phyloP scores from a whole-genome alignment of 2,888 invertebrate species.

The Acronicta psi region DNA sequence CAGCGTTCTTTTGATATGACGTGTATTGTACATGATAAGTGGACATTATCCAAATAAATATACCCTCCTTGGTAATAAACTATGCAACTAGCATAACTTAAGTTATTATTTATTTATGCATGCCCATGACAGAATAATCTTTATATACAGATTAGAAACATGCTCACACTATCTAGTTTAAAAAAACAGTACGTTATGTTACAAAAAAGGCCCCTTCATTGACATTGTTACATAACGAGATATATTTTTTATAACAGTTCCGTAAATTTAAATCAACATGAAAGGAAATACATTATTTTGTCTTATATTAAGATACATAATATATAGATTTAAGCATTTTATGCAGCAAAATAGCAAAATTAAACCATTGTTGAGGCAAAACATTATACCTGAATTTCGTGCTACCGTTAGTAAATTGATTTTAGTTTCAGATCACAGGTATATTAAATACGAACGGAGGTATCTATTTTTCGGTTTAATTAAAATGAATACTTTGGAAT shows the following conservation, averaged over 20 bases:
- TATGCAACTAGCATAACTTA: too few relatives aligned
- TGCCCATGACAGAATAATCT: too few relatives aligned
- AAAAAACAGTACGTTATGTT: too few relatives aligned
- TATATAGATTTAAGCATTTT: background rate
- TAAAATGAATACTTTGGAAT: background rate
- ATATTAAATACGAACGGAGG: background rate
- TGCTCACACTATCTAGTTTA: background rate
- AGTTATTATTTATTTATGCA: too few relatives aligned
- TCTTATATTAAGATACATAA: background rate
- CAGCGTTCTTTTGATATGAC: too few relatives aligned
- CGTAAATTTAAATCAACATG: too few relatives aligned
- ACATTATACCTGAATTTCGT: background rate
- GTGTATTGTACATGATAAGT: too few relatives aligned
- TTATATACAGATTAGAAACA: too few relatives aligned
- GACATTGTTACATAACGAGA: constrained; percentile 11
- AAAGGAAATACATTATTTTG: background rate
- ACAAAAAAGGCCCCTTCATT: too few relatives aligned
- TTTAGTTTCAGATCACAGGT: background rate
- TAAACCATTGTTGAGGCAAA: constrained; percentile 1
- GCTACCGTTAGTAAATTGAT: background rate
- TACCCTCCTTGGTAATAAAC: too few relatives aligned
- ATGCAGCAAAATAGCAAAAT: background rate
- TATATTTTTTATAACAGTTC: background rate
- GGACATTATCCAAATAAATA: too few relatives aligned
- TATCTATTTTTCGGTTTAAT: background rate